Evolutionary conservation across 2,888 invertebrate species (phyloP), one percentile per base, ranked within the genome.

Genomic region (Andricus curvator): DNA sequence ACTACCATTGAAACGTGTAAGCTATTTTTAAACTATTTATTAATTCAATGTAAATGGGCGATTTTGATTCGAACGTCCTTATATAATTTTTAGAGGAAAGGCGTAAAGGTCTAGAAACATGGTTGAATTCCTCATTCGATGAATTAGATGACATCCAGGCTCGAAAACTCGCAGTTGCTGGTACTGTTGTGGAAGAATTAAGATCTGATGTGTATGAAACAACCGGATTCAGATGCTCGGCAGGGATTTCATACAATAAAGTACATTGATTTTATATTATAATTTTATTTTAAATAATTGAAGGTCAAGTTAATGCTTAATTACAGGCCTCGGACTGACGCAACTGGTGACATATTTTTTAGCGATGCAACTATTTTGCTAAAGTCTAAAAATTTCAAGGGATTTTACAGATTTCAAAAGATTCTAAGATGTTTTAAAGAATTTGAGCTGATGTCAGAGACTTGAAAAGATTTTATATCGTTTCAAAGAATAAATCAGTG

Each of bases 171-270:
- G 95, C 97, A 0, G 92, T 97, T 25, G 99, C 97, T 20, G 98
- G 97, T 15, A 93, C 95, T 4, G 95, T 99, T 88, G 96, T 97
- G 0, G 98, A 97, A 90, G 96, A 98, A 93, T 97, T 99, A 88
- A 94, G 99, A 88, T 95, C 95, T 64, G 96, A 96, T 25, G 97
- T 99, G 33, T 96, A 94, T 89, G 93, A 95, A 82, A 95, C 96
- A 90, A 99, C 99, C 33, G 96, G 97, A 22, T 99, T 97, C 91
- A 95, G 95, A 86, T 99, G 99, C 93, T 99, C 99, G 9, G 99
- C 99, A 56, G 99, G 99, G 20, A 97, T 99, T 87, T 97, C 98
- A 1, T 98, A 98, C 90, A 99, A 99, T 93, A 99, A 99, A 94
- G 95, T 95, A 85, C 78, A 22, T 64, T 48, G 48, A 48, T 48